Percentiles rank a stretch among this genome's conserved stretches.
Conservation (phyloP, 2,888 invertebrate genomes). For the Conops quadrifasciatus region DNA sequence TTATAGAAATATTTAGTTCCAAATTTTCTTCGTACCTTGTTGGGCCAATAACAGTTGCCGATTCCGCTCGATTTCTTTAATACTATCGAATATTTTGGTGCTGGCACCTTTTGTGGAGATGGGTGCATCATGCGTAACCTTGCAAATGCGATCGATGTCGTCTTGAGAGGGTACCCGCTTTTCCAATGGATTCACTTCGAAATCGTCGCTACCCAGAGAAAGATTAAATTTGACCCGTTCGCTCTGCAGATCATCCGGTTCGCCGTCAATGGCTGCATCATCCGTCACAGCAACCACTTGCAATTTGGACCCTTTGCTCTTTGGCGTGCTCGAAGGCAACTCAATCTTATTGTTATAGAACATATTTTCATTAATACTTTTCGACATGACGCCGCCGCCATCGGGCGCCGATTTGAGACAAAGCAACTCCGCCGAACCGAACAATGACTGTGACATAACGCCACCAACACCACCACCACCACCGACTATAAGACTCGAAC, state of each 20-base stretch:
- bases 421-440: conserved; percentile 62
- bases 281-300: conserved; percentile 54
- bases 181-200: conserved; percentile 64
- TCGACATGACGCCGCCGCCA: conserved; percentile 62
- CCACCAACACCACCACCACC: conserved; percentile 49
- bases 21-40: conserved; percentile 73
- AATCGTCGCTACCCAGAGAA: conserved; percentile 63
- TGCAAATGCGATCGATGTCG: conserved; percentile 87
- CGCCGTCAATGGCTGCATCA: conserved; percentile 34
- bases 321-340: conserved; percentile 57
- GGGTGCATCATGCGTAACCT: conserved; percentile 85
- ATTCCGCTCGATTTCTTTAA: conserved; percentile 90
- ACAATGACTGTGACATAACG: conserved; percentile 63
- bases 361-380: conserved; percentile 63
- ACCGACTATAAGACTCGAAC: neutral
- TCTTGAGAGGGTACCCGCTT: conserved; percentile 78
- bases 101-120: conserved; percentile 76
- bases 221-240: conserved; percentile 61
- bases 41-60: conserved; percentile 85
- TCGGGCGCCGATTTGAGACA: conserved; percentile 55
- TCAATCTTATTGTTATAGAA: conserved; percentile 63
- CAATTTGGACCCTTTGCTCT: conserved; percentile 52
- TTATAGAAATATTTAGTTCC: neutral
- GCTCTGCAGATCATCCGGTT: conserved; percentile 25
- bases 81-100: conserved; percentile 82